phyloP scores from a whole-genome alignment of 2,113 vertebrate genomes.

The Tupaia chinensis region DNA sequence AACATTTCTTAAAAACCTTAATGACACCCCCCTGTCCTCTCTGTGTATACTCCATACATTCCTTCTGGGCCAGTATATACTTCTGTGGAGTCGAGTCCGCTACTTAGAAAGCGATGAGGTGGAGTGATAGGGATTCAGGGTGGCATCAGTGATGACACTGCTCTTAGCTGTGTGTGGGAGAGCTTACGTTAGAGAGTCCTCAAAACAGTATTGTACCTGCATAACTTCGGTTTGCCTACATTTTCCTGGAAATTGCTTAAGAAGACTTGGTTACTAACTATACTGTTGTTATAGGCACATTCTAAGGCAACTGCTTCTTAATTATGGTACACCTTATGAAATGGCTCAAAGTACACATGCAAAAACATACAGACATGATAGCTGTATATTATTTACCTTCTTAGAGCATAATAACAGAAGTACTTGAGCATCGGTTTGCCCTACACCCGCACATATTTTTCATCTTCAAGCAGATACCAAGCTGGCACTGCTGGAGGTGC shows the following conservation, averaged over 20 bases:
- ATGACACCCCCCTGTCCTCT: not conserved
- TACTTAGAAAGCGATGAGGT: not conserved
- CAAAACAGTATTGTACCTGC: not conserved
- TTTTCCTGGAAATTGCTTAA: not conserved
- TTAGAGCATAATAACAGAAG: not conserved
- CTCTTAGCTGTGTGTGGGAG: not conserved
- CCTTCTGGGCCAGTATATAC: not conserved
- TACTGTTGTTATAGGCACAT: not conserved
- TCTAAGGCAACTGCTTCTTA: not conserved
- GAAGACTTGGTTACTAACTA: slow-evolving; percentile 14
- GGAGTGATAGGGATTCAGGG: no score
- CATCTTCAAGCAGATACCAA: not conserved
- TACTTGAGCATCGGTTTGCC: not conserved
- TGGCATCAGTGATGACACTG: not conserved
- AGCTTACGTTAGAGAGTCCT: not conserved
- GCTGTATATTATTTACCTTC: not conserved
- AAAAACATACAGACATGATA: not conserved
- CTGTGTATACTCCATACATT: no score
- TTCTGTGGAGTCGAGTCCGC: not conserved
- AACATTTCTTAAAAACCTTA: slow-evolving; percentile 27
- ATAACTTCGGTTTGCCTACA: not conserved
- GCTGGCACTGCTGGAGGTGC: not conserved
- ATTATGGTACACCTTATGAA: slow-evolving; percentile 34
- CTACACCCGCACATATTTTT: not conserved
- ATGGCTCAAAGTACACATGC: not conserved